A percentile compares a stretch with the other conserved stretches of the same genome.
Evolutionary conservation across 2,113 vertebrate genomes (phyloP).

Genomic region (Chrysemys picta): DNA sequence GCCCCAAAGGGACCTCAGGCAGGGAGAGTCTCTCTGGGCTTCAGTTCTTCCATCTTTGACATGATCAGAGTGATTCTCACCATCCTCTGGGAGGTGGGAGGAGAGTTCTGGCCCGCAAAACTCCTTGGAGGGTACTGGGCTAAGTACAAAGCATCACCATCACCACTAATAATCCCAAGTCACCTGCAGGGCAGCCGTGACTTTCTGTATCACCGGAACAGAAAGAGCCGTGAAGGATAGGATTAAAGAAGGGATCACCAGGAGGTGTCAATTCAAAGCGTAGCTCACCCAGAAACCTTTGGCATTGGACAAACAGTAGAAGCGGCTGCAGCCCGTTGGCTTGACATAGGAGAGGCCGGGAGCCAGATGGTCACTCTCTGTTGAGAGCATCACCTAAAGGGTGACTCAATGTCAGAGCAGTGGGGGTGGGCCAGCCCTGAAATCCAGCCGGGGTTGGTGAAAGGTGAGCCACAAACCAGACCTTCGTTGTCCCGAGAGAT

Average conservation of each 20-base stretch:
- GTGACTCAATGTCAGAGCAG: accelerated
- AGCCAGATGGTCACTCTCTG: accelerated
- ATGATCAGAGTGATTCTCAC: not conserved
- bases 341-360: not conserved
- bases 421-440: not conserved
- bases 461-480: not conserved
- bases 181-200: not conserved
- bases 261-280: not conserved
- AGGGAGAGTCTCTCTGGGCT: not conserved
- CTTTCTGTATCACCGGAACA: too few relatives aligned
- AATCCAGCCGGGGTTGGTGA: not conserved
- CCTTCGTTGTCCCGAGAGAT: not conserved
- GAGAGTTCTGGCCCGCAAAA: too few relatives aligned
- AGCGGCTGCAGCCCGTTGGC: not conserved
- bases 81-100: not conserved
- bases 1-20: not conserved
- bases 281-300: not conserved
- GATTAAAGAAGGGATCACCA: not conserved
- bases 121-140: not conserved
- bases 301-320: not conserved
- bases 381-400: not conserved
- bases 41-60: not conserved
- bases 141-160: not conserved
- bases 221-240: accelerated
- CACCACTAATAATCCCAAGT: not conserved